Percentiles rank a stretch among this genome's conserved stretches.
Conservation (phyloP, 2,888 invertebrate genomes). For the Azorinus chamasolen region DNA sequence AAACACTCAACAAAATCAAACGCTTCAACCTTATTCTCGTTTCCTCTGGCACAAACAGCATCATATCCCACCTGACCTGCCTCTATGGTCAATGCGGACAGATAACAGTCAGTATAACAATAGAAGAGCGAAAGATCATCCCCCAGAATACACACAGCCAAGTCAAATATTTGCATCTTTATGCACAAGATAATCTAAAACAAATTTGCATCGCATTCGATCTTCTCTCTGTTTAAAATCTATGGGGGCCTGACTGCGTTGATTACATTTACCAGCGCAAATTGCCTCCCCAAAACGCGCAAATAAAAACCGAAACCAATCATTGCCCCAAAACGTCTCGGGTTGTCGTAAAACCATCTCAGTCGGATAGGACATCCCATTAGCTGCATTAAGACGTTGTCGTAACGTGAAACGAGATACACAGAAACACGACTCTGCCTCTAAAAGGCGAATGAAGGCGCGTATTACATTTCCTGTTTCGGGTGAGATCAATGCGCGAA, state of each 20-base stretch:
- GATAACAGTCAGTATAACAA: too few relatives aligned
- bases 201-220: conserved; percentile 63
- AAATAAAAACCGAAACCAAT: conserved; percentile 39
- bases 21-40: too few relatives aligned
- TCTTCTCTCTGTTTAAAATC: conserved; percentile 40
- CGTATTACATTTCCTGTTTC: conserved; percentile 54
- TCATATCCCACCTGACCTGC: too few relatives aligned
- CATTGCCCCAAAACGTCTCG: conserved; percentile 46
- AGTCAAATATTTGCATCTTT: conserved; percentile 51
- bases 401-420: conserved; percentile 54
- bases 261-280: conserved; percentile 61
- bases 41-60: too few relatives aligned
- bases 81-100: too few relatives aligned
- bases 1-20: too few relatives aligned
- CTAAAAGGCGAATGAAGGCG: conserved; percentile 30
- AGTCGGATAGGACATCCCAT: conserved; percentile 52
- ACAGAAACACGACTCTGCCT: conserved; percentile 34
- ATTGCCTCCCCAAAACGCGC: conserved; percentile 37
- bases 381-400: conserved; percentile 55
- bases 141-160: neutral
- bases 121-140: too few relatives aligned
- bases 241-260: conserved; percentile 47
- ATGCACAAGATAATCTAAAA: conserved; percentile 53
- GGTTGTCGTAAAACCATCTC: conserved; percentile 43
- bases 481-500: conserved; percentile 46